Evolutionary conservation across 1,140 invertebrate species (phyloP).

Genomic region (Leptoteleia sp.): DNA sequence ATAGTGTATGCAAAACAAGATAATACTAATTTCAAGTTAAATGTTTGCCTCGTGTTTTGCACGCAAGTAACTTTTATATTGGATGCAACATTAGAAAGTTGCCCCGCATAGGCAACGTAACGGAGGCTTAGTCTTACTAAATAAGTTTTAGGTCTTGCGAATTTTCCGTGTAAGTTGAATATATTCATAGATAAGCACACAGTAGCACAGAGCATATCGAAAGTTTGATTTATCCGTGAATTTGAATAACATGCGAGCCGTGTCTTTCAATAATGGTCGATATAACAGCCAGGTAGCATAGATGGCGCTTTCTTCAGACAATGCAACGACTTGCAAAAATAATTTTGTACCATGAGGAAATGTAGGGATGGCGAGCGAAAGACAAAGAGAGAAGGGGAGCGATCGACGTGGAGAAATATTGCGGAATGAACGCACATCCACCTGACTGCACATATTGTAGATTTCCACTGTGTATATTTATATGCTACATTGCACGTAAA

Average conservation of each 20-base stretch:
- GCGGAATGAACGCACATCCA: constrained; percentile 51
- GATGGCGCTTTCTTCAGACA: constrained; percentile 43
- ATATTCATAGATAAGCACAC: constrained; percentile 41
- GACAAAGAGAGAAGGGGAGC: constrained; percentile 3
- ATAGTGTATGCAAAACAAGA: too few relatives aligned
- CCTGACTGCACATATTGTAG: constrained; percentile 54
- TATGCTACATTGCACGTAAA: constrained; percentile 55
- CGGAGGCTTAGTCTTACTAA: constrained; percentile 7
- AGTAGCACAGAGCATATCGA: constrained; percentile 44
- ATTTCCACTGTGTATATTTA: constrained; percentile 61
- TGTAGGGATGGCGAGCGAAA: neutral
- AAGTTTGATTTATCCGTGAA: constrained; percentile 73
- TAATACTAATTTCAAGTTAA: too few relatives aligned
- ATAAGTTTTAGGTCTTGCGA: constrained; percentile 26
- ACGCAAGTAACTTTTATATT: constrained; percentile 20
- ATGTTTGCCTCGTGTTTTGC: constrained; percentile 16
- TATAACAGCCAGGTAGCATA: constrained; percentile 39
- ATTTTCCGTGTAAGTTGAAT: constrained; percentile 20
- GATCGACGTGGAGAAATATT: constrained; percentile 44
- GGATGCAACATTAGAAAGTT: constrained; percentile 32
- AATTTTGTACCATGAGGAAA: constrained; percentile 39
- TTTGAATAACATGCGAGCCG: constrained; percentile 76
- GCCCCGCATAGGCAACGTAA: neutral
- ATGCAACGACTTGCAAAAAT: constrained; percentile 58
- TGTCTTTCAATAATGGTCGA: constrained; percentile 70